These are phyloP conservation scores for Philaenus spumarius DNA, from an alignment of 1,140 invertebrate species.

Conservation along the genomic window DNA sequence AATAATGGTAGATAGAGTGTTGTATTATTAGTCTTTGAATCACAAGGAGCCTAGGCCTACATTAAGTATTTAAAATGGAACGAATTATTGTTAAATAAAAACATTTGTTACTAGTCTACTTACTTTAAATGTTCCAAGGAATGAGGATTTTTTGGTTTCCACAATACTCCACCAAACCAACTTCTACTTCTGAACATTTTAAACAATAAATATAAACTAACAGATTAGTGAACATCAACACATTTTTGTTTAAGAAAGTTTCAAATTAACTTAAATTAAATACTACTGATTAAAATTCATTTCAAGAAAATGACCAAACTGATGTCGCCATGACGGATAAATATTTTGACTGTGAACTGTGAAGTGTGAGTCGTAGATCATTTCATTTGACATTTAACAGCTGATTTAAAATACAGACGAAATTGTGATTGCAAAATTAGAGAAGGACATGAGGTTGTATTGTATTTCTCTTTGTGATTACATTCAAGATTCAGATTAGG, in stretches of 20 bases:
- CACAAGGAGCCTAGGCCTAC: not conserved
- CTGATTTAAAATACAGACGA: not conserved
- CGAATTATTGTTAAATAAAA: not conserved
- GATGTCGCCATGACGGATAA: not conserved
- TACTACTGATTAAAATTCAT: not conserved
- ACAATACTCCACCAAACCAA: conserved; percentile 80
- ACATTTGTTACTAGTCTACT: conserved; percentile 29
- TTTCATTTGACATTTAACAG: not conserved
- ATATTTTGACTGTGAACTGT: not conserved
- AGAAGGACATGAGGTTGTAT: too few species aligned
- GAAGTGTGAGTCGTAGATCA: not conserved
- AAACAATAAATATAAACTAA: not conserved
- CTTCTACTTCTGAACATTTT: conserved; percentile 78
- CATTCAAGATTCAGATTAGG: too few species aligned
- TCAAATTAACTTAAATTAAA: not conserved
- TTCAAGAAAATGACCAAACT: not conserved
- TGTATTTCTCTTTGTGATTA: too few species aligned
- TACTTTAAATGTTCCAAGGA: conserved; percentile 94
- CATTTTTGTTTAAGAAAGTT: not conserved
- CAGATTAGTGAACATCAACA: not conserved
- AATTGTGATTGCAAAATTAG: not conserved
- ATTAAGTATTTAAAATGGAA: not conserved
- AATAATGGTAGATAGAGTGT: not conserved
- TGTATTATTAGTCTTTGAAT: not conserved
- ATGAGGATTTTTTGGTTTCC: conserved; percentile 92